phyloP scores from a whole-genome alignment of 2,888 invertebrate genomes.

The Biston stratarius region DNA sequence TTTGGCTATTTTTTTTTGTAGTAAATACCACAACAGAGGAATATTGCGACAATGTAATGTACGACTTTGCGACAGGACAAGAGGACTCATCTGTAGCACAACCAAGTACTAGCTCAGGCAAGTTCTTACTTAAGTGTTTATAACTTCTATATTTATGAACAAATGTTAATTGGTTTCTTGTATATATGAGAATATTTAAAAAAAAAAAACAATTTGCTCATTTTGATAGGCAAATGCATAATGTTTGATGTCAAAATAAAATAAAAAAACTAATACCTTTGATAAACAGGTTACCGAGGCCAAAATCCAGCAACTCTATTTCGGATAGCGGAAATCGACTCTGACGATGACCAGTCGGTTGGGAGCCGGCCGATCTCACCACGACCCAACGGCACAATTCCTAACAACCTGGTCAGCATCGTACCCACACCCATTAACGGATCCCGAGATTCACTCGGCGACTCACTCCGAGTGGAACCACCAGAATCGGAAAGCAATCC shows the following conservation, averaged over 20 bases:
- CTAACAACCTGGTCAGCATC: conserved; percentile 83
- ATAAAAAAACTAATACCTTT: neutral
- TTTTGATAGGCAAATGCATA: no score
- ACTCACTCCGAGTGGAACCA: conserved; percentile 68
- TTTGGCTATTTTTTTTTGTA: conserved; percentile 17
- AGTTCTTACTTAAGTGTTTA: conserved; percentile 1
- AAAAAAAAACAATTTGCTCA: no score
- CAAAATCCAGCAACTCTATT: conserved; percentile 76
- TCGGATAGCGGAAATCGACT: conserved; percentile 87
- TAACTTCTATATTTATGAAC: neutral
- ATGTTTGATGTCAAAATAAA: no score
- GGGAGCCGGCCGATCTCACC: conserved; percentile 76
- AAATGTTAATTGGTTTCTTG: no score
- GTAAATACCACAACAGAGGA: conserved; percentile 36
- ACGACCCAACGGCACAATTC: conserved; percentile 58
- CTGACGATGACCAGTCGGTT: conserved; percentile 87
- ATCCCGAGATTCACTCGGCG: conserved; percentile 76
- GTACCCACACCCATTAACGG: conserved; percentile 88
- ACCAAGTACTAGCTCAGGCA: conserved; percentile 89
- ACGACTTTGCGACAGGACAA: conserved; percentile 57
- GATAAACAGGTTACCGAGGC: conserved; percentile 74
- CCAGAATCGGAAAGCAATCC: conserved; percentile 60
- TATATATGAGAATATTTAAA: no score
- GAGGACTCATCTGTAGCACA: conserved; percentile 80
- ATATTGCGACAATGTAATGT: conserved; percentile 27